Evolutionary conservation across 2,888 invertebrate genomes (phyloP).

Genomic region (Portevinia maculata): DNA sequence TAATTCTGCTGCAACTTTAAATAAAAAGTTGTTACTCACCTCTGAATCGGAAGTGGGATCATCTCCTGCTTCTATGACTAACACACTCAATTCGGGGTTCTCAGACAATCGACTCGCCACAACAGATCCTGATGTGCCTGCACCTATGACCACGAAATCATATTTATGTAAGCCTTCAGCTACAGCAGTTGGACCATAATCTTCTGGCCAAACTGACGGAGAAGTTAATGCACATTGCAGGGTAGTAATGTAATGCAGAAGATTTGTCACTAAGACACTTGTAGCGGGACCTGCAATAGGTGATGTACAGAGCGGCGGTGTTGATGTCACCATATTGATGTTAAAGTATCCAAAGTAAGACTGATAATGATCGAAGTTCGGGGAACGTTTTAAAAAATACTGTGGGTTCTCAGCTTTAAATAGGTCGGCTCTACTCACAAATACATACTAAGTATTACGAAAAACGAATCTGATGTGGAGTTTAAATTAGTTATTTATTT

Average conservation of each 20-base stretch:
- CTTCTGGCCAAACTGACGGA: conserved; percentile 84
- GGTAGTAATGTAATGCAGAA: conserved; percentile 84
- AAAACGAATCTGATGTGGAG: too few species aligned
- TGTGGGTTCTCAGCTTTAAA: too few species aligned
- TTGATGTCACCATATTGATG: too few species aligned
- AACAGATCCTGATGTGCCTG: conserved; percentile 83
- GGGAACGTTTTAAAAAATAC: too few species aligned
- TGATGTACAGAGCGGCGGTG: too few species aligned
- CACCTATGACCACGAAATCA: conserved; percentile 83
- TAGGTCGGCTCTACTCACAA: too few species aligned
- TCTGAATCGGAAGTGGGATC: conserved; percentile 82
- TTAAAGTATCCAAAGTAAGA: too few species aligned
- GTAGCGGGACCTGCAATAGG: too few species aligned
- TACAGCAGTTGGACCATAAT: conserved; percentile 79
- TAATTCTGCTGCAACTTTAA: fast-evolving
- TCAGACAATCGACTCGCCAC: conserved; percentile 84
- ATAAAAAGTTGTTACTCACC: conserved; percentile 76
- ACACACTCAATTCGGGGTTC: conserved; percentile 81
- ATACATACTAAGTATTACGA: too few species aligned
- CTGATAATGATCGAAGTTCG: too few species aligned
- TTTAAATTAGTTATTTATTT: too few species aligned
- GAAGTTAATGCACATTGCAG: conserved; percentile 85
- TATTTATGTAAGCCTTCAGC: conserved; percentile 79
- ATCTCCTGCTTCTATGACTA: conserved; percentile 84
- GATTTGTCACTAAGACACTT: conserved; percentile 12